A percentile compares a stretch with the other conserved stretches of the same genome.
Evolutionary conservation across 2,113 vertebrate species (phyloP).

Genomic region (Lophotis ruficrista): DNA sequence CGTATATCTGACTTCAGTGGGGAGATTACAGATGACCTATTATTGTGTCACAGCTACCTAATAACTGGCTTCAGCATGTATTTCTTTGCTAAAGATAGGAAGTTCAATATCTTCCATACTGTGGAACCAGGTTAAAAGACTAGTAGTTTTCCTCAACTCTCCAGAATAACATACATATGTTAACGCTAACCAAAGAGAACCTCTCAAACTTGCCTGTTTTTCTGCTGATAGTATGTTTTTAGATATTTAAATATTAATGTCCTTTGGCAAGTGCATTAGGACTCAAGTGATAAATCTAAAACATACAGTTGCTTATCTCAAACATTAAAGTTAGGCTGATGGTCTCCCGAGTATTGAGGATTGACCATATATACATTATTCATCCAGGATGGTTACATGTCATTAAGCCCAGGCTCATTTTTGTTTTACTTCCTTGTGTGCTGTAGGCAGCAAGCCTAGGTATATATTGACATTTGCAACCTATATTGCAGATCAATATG

Average conservation of each 20-base stretch:
- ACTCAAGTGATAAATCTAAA: slow-evolving; percentile 72
- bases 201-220: slow-evolving; percentile 29
- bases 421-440: slow-evolving; percentile 35
- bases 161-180: neutral
- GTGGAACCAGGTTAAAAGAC: neutral
- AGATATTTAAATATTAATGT: slow-evolving; percentile 78
- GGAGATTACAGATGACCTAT: neutral
- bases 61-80: neutral
- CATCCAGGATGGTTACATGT: slow-evolving; percentile 68
- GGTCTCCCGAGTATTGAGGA: slow-evolving; percentile 55
- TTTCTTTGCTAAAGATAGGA: neutral
- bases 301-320: slow-evolving; percentile 68
- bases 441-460: slow-evolving; percentile 37
- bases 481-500: slow-evolving; percentile 63
- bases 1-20: neutral
- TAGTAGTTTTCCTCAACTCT: neutral
- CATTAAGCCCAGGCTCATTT: slow-evolving; percentile 68
- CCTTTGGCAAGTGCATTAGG: slow-evolving; percentile 73
- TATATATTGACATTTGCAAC: slow-evolving; percentile 60
- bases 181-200: neutral
- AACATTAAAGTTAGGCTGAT: slow-evolving; percentile 74
- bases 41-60: neutral
- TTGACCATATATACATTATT: slow-evolving; percentile 74
- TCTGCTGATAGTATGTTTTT: slow-evolving; percentile 66
- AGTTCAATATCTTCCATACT: neutral